Base-by-base conservation (phyloP, 2,888 invertebrate genomes). In the Chymomyza fuscimana region DNA sequence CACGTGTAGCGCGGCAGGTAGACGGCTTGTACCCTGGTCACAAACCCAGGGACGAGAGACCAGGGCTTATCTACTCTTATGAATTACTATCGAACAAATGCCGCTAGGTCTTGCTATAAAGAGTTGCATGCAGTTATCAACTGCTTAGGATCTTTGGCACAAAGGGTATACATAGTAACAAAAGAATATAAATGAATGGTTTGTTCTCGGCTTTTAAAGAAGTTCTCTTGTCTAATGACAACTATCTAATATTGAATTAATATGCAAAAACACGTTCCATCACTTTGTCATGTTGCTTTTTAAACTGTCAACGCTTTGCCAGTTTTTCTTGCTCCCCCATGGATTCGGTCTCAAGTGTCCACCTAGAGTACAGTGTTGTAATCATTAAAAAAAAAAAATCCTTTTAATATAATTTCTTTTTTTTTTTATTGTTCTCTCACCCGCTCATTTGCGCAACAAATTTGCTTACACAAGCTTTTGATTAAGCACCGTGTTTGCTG, bases 1-100 rank as follows among this genome's bases (percentile, higher is more conserved):
- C 83, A 86, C 83, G 83, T 86, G 83, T 19, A 86, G 76, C 86
- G 86, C n/a, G 36, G 83, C 83, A 86, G 86, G 87, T 82, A 79
- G 76, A 74, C 79, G 63, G 64, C 29, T 51, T 16, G 70, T 29
- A 60, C 40, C 46, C 19, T 63, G 56, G 56, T 50, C 36, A n/a
- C 54, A 32, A 32, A 32, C 3, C 32, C 32, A 32, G 32, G 5
- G 9, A 9, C 19, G 46, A 62, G 25, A 58, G 12, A 63, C 22
- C 58, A 69, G 82, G 84, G 65, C 69, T 67, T 82, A 82, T 82
- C 82, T 65, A 56, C 54, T 32, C 36, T 66, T 66, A 15, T 40
- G 19, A 10, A 52, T 22, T 22, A 22, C 25, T 9, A 82, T 82
- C 82, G 25, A 12, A 19, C 7, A 32, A 7, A 16, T 54, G 52